A percentile compares a stretch with the other conserved stretches of the same genome.
phyloP scores from a whole-genome alignment of 1,140 invertebrate species.

The Drosophila teissieri region DNA sequence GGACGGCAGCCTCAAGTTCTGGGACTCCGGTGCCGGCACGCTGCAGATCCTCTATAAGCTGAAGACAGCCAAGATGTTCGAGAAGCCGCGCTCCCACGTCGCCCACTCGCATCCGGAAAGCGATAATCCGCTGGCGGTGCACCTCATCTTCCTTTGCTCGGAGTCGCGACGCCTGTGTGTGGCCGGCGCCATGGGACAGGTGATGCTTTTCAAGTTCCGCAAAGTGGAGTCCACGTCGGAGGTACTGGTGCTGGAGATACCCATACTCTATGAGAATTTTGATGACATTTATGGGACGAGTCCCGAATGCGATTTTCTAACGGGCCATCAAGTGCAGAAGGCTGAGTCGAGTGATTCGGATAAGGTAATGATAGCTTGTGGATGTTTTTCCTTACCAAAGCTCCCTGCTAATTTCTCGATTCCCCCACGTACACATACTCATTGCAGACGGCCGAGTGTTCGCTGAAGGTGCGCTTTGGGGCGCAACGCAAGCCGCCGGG shows the following conservation, averaged over 20 bases:
- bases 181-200: constrained; percentile 95
- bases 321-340: constrained; percentile 86
- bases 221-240: constrained; percentile 95
- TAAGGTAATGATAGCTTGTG: constrained; percentile 79
- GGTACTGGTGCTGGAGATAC: constrained; percentile 94
- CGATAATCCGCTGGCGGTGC: constrained; percentile 97
- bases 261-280: constrained; percentile 92
- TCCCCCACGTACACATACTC: too few relatives aligned
- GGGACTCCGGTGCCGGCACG: constrained; percentile 97
- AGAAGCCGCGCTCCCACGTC: constrained; percentile 87
- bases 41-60: constrained; percentile 98
- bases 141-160: constrained; percentile 95
- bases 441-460: constrained; percentile 80
- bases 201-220: constrained; percentile 97
- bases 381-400: neutral
- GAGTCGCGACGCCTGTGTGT: constrained; percentile 95
- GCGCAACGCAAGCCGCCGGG: constrained; percentile 92
- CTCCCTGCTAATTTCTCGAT: constrained; percentile 51
- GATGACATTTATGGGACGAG: constrained; percentile 92
- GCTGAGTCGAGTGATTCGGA: constrained; percentile 86
- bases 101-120: constrained; percentile 86
- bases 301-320: constrained; percentile 90
- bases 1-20: constrained; percentile 98
- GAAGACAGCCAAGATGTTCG: constrained; percentile 98
- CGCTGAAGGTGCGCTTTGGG: constrained; percentile 90